A percentile compares a stretch with the other conserved stretches of the same genome.
phyloP scores from a whole-genome alignment of 2,113 vertebrate species.

The Tetrao urogallus region DNA sequence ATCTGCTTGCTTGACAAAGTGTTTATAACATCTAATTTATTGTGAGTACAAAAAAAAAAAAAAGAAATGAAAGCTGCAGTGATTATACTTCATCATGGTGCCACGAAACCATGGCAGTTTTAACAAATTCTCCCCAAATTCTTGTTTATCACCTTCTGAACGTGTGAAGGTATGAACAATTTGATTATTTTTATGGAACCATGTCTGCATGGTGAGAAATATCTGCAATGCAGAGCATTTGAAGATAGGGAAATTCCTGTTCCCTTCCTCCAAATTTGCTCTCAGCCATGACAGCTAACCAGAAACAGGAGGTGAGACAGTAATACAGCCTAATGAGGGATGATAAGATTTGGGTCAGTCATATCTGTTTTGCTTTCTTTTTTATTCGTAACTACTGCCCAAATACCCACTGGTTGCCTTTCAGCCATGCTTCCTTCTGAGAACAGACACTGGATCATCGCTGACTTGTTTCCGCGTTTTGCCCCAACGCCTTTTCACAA shows the following conservation, averaged over 20 bases:
- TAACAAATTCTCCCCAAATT: not conserved
- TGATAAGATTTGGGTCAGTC: not conserved
- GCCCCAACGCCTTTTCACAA: not conserved
- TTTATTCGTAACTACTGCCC: not conserved
- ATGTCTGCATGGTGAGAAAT: not conserved
- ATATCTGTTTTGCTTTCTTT: not conserved
- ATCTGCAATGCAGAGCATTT: not conserved
- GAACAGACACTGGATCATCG: conserved; percentile 8
- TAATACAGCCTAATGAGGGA: not conserved
- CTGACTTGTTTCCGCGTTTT: not conserved
- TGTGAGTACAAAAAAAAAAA: not conserved
- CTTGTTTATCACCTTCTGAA: not conserved
- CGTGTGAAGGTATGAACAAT: not conserved
- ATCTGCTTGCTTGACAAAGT: not conserved
- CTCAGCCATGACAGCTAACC: not conserved
- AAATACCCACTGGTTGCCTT: not conserved
- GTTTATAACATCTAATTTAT: not conserved
- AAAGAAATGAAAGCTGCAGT: not conserved
- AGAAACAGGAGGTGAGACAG: not conserved
- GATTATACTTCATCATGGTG: not conserved
- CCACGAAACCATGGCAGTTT: not conserved
- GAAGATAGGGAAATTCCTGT: not conserved
- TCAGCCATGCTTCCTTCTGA: not conserved
- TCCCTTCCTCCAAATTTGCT: not conserved
- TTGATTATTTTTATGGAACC: not conserved